phyloP scores from a whole-genome alignment of 37 sponge, comb jelly and placozoan species.

The Crambe crambe region DNA sequence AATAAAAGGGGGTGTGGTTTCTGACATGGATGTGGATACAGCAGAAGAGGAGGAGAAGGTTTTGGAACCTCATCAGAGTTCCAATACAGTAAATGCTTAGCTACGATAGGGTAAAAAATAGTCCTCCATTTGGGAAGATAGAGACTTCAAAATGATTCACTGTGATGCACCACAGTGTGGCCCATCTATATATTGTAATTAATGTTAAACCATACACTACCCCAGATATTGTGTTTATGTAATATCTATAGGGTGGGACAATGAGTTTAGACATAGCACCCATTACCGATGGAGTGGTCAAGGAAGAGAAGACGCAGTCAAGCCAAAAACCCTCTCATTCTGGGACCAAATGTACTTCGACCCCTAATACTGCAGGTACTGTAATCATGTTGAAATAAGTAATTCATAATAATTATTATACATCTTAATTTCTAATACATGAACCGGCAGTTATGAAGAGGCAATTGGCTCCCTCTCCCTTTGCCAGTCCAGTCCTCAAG shows the following conservation, averaged over 20 bases:
- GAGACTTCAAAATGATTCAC: no score
- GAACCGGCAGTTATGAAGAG: constrained; percentile 21
- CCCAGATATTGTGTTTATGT: no score
- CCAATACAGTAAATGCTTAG: background rate
- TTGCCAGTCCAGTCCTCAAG: constrained; percentile 45
- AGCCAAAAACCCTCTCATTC: background rate
- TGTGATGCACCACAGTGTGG: no score
- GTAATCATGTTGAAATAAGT: background rate
- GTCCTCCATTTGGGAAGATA: no score
- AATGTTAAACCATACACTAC: no score
- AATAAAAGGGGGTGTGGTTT: background rate
- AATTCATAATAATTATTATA: no score
- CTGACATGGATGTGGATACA: background rate
- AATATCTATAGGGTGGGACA: no score
- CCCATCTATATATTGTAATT: no score
- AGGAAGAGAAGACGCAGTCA: background rate
- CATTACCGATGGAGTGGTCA: no score
- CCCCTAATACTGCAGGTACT: constrained; percentile 28
- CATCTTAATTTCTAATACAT: background rate
- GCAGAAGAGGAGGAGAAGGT: background rate
- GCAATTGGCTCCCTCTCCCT: constrained; percentile 41
- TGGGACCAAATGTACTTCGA: constrained; percentile 15
- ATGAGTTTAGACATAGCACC: no score
- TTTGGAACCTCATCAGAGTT: background rate
- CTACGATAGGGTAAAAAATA: no score